Evolutionary conservation across 2,797 vertebrate species (phyloP).

Genomic region (Brotula barbata): DNA sequence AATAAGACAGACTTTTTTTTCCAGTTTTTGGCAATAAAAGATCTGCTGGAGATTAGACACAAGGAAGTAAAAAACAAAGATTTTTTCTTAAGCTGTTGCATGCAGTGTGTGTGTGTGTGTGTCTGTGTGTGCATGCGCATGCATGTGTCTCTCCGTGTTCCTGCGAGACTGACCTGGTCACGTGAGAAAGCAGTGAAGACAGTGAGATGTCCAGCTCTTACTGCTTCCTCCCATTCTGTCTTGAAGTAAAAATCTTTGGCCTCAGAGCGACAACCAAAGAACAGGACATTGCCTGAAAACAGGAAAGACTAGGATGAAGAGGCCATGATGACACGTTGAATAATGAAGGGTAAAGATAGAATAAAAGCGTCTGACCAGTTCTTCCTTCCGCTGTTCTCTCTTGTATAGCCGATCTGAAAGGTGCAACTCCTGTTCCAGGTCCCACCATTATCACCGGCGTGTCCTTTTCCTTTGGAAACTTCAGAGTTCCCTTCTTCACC

Average conservation of each 20-base stretch:
- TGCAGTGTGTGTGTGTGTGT: too few species aligned
- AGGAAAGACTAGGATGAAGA: neutral
- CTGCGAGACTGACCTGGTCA: conserved; percentile 84
- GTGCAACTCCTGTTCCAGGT: conserved; percentile 94
- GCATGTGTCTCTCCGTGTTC: neutral
- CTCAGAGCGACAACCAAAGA: conserved; percentile 90
- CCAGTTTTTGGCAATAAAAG: too few species aligned
- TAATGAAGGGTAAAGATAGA: neutral
- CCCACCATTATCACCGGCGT: conserved; percentile 90
- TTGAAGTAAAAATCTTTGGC: conserved; percentile 89
- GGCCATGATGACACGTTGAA: too few species aligned
- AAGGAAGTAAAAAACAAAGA: too few species aligned
- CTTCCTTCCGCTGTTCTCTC: conserved; percentile 82
- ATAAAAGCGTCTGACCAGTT: conserved; percentile 62
- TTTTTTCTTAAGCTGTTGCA: too few species aligned
- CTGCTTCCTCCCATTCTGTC: conserved; percentile 85
- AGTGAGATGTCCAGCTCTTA: conserved; percentile 73
- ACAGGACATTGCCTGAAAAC: conserved; percentile 83
- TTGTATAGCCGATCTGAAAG: conserved; percentile 89
- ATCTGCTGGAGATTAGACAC: too few species aligned
- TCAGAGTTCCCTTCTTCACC: conserved; percentile 87
- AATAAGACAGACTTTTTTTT: too few species aligned
- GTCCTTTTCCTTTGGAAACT: conserved; percentile 79
- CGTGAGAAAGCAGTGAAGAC: conserved; percentile 92
- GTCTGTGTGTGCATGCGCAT: conserved; percentile 4